Evolutionary conservation across 35 echinoderm and acorn worm genomes (phyloP).

Genomic region (Strongylocentrotus purpuratus): DNA sequence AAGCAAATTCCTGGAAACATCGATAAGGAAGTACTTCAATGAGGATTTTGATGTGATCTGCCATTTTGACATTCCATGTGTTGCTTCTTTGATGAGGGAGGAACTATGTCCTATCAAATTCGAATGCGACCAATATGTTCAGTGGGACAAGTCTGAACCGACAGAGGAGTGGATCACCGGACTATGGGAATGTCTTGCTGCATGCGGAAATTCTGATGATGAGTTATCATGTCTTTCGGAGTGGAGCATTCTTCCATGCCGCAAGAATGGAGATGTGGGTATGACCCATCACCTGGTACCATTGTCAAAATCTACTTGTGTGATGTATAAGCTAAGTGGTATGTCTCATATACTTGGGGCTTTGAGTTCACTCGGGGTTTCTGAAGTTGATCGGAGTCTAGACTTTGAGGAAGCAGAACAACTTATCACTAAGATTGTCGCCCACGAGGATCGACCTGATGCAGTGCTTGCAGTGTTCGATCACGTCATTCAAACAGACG

Average conservation of each 20-base stretch:
- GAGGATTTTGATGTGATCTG: background rate
- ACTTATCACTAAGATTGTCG: background rate
- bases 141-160: background rate
- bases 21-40: background rate
- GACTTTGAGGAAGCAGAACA: background rate
- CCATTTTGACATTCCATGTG: background rate
- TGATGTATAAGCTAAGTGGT: constrained; percentile 11
- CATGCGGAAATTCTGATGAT: background rate
- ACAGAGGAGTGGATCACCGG: background rate
- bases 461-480: background rate
- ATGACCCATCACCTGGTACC: background rate
- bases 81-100: background rate
- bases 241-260: constrained; percentile 13
- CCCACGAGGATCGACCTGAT: background rate
- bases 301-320: background rate
- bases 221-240: background rate
- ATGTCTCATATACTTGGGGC: background rate
- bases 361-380: background rate
- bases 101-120: background rate
- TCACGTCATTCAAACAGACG: background rate
- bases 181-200: background rate
- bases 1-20: background rate
- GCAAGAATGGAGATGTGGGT: background rate
- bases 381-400: background rate
- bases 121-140: background rate